phyloP scores from a whole-genome alignment of 2,797 vertebrate genomes.

The Epinephelus coioides region DNA sequence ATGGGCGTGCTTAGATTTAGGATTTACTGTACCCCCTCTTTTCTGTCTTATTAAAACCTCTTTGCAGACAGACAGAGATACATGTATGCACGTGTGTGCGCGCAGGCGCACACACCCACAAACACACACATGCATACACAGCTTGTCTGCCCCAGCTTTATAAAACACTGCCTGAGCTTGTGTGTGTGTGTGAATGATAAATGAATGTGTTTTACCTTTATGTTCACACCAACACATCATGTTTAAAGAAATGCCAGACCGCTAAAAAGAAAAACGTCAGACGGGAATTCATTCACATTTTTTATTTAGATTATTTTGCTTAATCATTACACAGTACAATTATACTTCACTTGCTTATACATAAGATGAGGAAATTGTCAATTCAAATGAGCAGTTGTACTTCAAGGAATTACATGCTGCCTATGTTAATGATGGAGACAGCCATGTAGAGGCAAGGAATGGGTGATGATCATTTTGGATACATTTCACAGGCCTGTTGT shows the following conservation, averaged over 20 bases:
- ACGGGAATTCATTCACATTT: conserved; percentile 53
- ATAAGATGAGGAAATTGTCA: conserved; percentile 48
- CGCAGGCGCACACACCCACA: conserved; percentile 31
- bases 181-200: conserved; percentile 29
- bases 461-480: conserved; percentile 66
- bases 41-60: conserved; percentile 75
- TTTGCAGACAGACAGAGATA: conserved; percentile 69
- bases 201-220: conserved; percentile 16
- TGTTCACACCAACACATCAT: not conserved
- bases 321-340: conserved; percentile 64
- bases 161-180: conserved; percentile 27
- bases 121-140: conserved; percentile 33
- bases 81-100: conserved; percentile 50
- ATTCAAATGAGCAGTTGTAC: conserved; percentile 64
- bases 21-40: conserved; percentile 83
- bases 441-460: conserved; percentile 49
- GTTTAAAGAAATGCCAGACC: conserved; percentile 16
- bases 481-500: conserved; percentile 61
- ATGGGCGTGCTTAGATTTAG: conserved; percentile 78
- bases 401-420: conserved; percentile 55
- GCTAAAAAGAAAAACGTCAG: conserved; percentile 47
- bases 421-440: conserved; percentile 60
- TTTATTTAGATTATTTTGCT: conserved; percentile 67
- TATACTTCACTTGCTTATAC: conserved; percentile 40
- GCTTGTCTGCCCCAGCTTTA: conserved; percentile 48